Conservation (phyloP, 2,797 vertebrate species). For the Notolabrus celidotus region DNA sequence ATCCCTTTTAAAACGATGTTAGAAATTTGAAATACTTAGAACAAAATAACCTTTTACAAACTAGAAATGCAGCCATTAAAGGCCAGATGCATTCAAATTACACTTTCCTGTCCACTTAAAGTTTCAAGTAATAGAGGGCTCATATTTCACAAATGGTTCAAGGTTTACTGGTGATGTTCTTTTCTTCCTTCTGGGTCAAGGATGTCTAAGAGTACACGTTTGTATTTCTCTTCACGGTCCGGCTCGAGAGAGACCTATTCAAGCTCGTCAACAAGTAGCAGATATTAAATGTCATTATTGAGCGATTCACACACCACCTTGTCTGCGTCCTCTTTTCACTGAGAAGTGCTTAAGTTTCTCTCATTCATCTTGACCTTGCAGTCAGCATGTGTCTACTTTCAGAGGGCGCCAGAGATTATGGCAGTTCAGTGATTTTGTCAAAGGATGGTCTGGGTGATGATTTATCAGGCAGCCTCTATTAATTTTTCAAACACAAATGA, state of each 20-base stretch:
- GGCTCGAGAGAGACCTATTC: constrained; percentile 28
- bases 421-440: constrained; percentile 77
- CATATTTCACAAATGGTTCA: neutral
- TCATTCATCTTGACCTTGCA: constrained; percentile 70
- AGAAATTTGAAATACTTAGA: no score
- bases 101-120: neutral
- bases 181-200: constrained; percentile 20
- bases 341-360: constrained; percentile 50
- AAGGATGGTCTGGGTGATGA: constrained; percentile 71
- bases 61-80: neutral
- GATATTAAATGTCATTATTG: constrained; percentile 63
- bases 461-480: constrained; percentile 78
- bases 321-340: constrained; percentile 29
- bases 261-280: constrained; percentile 47
- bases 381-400: constrained; percentile 58
- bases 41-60: neutral
- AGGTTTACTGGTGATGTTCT: neutral
- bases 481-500: constrained; percentile 83
- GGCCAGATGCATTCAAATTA: neutral
- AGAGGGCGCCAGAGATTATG: constrained; percentile 63
- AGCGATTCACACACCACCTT: constrained; percentile 35
- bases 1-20: no score
- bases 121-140: neutral
- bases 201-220: constrained; percentile 7
- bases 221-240: constrained; percentile 21